Base-by-base conservation (phyloP, 64 coral and sea anemone species). In the Montipora foliosa region DNA sequence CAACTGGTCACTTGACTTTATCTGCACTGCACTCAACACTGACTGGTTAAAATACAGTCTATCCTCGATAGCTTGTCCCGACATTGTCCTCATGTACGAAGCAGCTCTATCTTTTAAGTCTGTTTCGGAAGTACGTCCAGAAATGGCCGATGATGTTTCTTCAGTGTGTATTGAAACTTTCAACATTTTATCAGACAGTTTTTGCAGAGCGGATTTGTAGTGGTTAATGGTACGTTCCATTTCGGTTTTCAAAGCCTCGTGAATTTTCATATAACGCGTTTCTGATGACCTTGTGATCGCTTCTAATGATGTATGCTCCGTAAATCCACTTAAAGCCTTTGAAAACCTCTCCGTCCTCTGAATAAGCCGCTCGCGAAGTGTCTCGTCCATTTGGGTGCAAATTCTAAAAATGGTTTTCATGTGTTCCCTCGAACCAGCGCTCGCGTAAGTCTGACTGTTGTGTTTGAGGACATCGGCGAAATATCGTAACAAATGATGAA, bases 21-120 rank as follows among this genome's bases (percentile, higher is more conserved):
- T 76, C 69, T 98, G 89, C 14, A 92, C 96, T 17, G 93, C 96
- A 37, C 88, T 92, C 45, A 98, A 62, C 24, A 95, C 45, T 2
- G 96, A 94, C 53, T 98, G 89, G 24, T 98, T 95, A 49, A 98
- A 98, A 77, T 77, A 84, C 61, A 98, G 10, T 62, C 96, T 91
- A 44, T 98, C 96, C 76, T 98, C 96, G 10, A 98, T 95, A 13
- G 88, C 58, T 76, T 98, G 52, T 24, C 91, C 93, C 8, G 96
- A 95, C 78, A 98, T 78, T 64, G 88, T 72, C 48, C 89, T 91
- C 71, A 85, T 95, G 55, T 88, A 91, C 12, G 79, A 76, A 17
- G 49, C 37, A 21, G 60, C 79, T 74, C 79, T 88, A 12, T 89
- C 80, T 46, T 95, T 88, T 16, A 94, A 25, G 29, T 97, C 83